Evolutionary conservation across 2,888 invertebrate species (phyloP).

Genomic region (Tetragonisca angustula): DNA sequence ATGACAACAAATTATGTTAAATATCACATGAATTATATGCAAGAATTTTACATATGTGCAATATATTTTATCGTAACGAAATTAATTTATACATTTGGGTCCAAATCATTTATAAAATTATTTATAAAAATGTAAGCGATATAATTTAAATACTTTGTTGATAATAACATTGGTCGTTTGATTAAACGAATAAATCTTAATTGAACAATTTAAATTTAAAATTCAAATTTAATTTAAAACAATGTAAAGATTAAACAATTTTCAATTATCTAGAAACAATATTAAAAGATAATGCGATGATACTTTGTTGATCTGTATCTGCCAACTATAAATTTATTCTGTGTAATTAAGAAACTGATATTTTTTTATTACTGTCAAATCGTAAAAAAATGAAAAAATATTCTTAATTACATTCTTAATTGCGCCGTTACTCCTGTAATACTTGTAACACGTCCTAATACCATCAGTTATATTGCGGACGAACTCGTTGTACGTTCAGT

Average conservation of each 20-base stretch:
- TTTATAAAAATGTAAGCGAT: constrained; percentile 13
- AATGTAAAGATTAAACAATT: neutral
- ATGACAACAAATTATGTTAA: constrained; percentile 11
- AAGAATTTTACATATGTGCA: constrained; percentile 12
- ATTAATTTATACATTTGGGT: constrained; percentile 36
- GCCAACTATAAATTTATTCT: neutral
- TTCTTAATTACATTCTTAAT: constrained; percentile 2
- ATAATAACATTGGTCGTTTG: neutral
- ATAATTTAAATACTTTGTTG: constrained; percentile 12
- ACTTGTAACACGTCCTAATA: constrained; percentile 15
- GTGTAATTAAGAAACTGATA: neutral
- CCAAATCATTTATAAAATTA: constrained; percentile 32
- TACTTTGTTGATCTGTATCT: neutral
- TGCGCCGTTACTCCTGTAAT: constrained; percentile 28
- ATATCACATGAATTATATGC: constrained; percentile 12
- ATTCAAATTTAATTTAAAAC: neutral
- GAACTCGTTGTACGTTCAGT: constrained; percentile 76
- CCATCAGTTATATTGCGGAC: constrained; percentile 38
- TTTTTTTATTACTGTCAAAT: neutral
- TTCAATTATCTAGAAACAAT: neutral
- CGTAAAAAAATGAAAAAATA: neutral
- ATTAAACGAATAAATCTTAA: neutral
- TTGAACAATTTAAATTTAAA: neutral
- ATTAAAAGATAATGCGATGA: neutral
- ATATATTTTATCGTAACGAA: constrained; percentile 30